These are phyloP conservation scores for Tapirus terrestris DNA, from an alignment of 2,113 vertebrate genomes.

Conservation along the genomic window DNA sequence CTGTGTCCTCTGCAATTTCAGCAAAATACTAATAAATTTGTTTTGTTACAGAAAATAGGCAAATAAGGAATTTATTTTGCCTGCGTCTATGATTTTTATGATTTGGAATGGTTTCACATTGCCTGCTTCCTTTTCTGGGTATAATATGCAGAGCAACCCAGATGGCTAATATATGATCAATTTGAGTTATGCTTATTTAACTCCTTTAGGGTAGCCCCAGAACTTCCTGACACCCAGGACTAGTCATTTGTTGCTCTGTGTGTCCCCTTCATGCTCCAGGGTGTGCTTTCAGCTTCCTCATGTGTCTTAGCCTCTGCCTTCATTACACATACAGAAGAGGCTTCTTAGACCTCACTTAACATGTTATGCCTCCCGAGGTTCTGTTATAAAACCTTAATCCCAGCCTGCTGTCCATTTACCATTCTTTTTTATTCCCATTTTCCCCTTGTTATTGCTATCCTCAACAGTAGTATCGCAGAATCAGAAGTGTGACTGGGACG, in stretches of 20 bases:
- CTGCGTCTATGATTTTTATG: background rate
- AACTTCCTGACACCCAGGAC: background rate
- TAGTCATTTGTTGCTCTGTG: background rate
- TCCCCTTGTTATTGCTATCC: background rate
- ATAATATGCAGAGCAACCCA: background rate
- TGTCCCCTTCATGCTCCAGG: background rate
- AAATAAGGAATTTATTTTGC: conserved; percentile 46
- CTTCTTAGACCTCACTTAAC: background rate
- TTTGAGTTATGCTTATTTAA: background rate
- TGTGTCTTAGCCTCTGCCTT: background rate
- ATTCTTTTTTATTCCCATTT: background rate
- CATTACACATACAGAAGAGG: background rate
- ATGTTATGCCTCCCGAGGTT: background rate
- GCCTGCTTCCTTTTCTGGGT: conserved; percentile 30
- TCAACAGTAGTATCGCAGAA: background rate
- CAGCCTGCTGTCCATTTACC: background rate
- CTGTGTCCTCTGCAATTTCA: background rate
- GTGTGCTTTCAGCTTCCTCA: background rate
- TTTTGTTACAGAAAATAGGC: conserved; percentile 16
- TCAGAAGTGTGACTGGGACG: background rate
- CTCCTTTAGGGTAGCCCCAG: background rate
- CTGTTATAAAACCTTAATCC: background rate
- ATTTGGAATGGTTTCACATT: background rate
- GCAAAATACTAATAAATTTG: background rate
- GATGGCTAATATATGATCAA: conserved; percentile 14